A percentile compares a stretch with the other conserved stretches of the same genome.
Conservation (phyloP, 2,113 vertebrate genomes). For the Oplegnathus fasciatus region DNA sequence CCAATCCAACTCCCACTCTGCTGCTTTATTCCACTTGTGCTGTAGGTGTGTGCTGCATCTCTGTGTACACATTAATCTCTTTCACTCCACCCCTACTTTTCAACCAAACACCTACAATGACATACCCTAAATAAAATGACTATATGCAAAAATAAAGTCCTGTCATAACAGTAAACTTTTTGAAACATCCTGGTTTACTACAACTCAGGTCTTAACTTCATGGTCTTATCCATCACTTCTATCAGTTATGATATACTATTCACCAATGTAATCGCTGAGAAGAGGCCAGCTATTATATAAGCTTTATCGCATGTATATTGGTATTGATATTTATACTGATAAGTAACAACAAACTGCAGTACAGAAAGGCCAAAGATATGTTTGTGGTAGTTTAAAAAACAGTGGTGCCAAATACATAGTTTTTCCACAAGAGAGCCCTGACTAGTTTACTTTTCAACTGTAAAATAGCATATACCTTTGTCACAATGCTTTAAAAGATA, state of each 20-base stretch:
- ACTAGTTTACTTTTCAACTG: no score
- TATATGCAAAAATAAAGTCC: neutral
- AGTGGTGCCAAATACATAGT: no score
- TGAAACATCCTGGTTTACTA: neutral
- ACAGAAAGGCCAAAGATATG: no score
- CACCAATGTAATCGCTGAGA: neutral
- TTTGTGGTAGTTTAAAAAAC: no score
- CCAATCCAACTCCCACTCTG: conserved; percentile 37
- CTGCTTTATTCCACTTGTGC: conserved; percentile 9
- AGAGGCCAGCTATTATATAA: neutral
- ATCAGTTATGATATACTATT: neutral
- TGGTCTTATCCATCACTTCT: neutral
- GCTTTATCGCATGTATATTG: neutral
- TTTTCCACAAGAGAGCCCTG: no score
- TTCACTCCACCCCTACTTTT: neutral
- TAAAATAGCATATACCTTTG: no score
- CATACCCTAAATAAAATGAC: neutral
- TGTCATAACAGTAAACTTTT: neutral
- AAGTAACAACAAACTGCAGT: neutral
- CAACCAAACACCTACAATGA: neutral
- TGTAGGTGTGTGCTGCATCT: conserved; percentile 7
- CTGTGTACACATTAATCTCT: conserved; percentile 22
- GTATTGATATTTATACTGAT: neutral
- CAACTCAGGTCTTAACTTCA: neutral
- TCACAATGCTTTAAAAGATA: no score